phyloP scores from a whole-genome alignment of 2,888 invertebrate species.

The Labia minor region DNA sequence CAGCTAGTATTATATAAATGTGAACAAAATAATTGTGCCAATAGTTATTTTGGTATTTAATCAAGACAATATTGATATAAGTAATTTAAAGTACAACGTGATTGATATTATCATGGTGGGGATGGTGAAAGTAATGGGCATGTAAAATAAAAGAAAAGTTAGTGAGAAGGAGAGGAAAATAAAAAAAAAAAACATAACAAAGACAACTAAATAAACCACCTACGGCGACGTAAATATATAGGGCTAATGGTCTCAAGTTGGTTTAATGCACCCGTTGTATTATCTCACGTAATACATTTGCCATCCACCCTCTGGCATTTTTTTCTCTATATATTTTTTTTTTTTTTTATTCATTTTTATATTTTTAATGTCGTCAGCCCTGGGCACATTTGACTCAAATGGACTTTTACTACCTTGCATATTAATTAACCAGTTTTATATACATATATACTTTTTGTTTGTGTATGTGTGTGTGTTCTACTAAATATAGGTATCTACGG shows the following conservation, averaged over 20 bases:
- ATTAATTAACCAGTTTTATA: constrained; percentile 13
- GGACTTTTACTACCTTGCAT: background rate
- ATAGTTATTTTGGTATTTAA: too few species aligned
- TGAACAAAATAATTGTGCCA: too few species aligned
- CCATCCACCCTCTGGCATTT: background rate
- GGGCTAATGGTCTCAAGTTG: constrained; percentile 1
- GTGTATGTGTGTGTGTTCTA: too few species aligned
- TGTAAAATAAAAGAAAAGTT: too few species aligned
- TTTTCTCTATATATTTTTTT: background rate
- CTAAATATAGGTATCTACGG: too few species aligned
- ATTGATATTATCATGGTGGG: too few species aligned
- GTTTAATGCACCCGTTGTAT: constrained; percentile 3
- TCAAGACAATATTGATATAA: too few species aligned
- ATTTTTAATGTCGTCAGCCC: background rate
- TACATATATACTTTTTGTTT: too few species aligned
- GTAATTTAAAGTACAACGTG: too few species aligned
- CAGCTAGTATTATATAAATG: too few species aligned
- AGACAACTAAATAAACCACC: constrained; percentile 8
- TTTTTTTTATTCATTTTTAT: background rate
- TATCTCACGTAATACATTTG: constrained; percentile 13
- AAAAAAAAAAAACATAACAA: background rate
- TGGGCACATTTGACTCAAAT: background rate
- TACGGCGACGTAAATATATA: constrained; percentile 1
- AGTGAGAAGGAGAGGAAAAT: background rate
- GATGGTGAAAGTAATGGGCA: too few species aligned